Evolutionary conservation across 2,888 invertebrate species (phyloP).

Genomic region (Plagiodera versicolora): DNA sequence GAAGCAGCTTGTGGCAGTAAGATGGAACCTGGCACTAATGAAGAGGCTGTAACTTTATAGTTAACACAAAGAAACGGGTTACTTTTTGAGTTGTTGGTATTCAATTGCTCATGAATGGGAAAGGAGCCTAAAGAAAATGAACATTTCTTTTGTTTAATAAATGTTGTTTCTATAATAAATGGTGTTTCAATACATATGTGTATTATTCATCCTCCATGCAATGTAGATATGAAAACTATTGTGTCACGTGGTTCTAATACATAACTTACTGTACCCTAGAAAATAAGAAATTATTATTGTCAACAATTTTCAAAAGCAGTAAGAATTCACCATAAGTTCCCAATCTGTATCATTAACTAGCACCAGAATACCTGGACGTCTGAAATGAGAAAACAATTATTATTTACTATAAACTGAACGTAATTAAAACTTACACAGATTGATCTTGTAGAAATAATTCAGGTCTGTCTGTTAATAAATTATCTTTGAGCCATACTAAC

Average conservation of each 20-base stretch:
- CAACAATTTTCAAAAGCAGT: background rate
- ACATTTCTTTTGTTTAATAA: too few species aligned
- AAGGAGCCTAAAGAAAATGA: too few species aligned
- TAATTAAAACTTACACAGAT: slow-evolving; percentile 51
- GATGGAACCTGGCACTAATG: background rate
- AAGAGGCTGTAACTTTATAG: background rate
- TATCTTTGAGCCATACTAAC: slow-evolving; percentile 81
- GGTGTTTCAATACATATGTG: background rate
- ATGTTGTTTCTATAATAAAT: too few species aligned
- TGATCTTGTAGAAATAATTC: slow-evolving; percentile 65
- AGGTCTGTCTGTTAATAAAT: slow-evolving; percentile 79
- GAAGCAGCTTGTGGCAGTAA: background rate
- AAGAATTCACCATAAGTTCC: slow-evolving; percentile 74
- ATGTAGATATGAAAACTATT: slow-evolving; percentile 80
- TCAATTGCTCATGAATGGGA: too few species aligned
- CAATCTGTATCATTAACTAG: slow-evolving; percentile 94
- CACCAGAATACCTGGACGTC: slow-evolving; percentile 90
- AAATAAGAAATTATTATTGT: slow-evolving; percentile 37
- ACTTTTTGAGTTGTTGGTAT: too few species aligned
- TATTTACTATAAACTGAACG: background rate
- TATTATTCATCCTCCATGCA: slow-evolving; percentile 73
- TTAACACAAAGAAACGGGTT: too few species aligned
- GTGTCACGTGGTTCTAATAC: slow-evolving; percentile 68
- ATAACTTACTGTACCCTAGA: slow-evolving; percentile 71
- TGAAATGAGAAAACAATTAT: slow-evolving; percentile 38